phyloP scores from a whole-genome alignment of 2,113 vertebrate genomes.

The Nothobranchius furzeri region DNA sequence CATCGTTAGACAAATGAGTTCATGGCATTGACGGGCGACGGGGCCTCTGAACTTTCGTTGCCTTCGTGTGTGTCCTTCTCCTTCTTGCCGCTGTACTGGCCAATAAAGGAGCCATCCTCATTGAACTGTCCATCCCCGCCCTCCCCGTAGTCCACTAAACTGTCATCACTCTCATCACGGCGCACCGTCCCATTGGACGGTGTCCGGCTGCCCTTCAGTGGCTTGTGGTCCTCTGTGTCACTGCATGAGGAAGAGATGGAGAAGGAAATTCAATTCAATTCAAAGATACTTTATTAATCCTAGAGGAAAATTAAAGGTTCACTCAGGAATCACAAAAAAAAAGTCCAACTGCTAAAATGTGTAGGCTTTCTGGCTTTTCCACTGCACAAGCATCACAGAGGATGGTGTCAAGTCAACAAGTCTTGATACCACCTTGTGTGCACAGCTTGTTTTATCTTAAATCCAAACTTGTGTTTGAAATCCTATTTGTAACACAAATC shows the following conservation, averaged over 20 bases:
- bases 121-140: conserved; percentile 98
- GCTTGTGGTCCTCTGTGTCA: conserved; percentile 96
- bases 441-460: not conserved
- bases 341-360: conserved; percentile 6
- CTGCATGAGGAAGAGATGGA: conserved; percentile 65
- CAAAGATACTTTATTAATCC: too few relatives aligned
- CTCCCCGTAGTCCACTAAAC: conserved; percentile 97
- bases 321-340: too few relatives aligned
- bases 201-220: conserved; percentile 94
- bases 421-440: too few relatives aligned
- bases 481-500: too few relatives aligned
- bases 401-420: not conserved
- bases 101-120: conserved; percentile 97
- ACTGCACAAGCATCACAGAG: conserved; percentile 42
- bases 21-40: conserved; percentile 97
- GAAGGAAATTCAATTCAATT: not conserved
- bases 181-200: conserved; percentile 97
- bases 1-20: conserved; percentile 92
- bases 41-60: conserved; percentile 97
- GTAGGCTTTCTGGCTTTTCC: conserved; percentile 44
- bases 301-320: too few relatives aligned
- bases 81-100: conserved; percentile 98
- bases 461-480: not conserved
- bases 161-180: conserved; percentile 95
- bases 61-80: conserved; percentile 97